Base-by-base conservation (phyloP, 2,888 invertebrate species). In the Tiliacea aurago region DNA sequence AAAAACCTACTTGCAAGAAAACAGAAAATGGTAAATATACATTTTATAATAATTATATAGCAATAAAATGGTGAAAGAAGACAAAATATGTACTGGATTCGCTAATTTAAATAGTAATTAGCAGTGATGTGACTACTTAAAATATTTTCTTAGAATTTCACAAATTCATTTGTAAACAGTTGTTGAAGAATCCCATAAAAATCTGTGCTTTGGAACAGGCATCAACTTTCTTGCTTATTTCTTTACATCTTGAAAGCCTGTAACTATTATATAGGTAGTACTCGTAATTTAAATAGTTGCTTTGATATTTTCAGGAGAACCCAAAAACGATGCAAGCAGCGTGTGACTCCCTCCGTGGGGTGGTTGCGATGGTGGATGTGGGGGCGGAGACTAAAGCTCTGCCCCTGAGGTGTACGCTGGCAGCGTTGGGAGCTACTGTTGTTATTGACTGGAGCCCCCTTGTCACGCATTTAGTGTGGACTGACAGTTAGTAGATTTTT, bases 391-490 rank as follows among this genome's bases (percentile, higher is more conserved):
- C 84, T 4, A 88, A 90, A 0, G 95, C 95, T 0, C 77, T 95
- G 23, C 92, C 95, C 0, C 87, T 96, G 0, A 81, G 95, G 33
- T 95, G 95, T 18, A 94, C 94, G 0, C 86, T 96, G 15, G 79
- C 90, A 1, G 95, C 95, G 0, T 86, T 96, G 0, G 96, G 96
- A 0, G 95, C 96, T 0, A 88, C 93, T 0, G 94, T 96, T 0
- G 89, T 92, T 72, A 92, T 92, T 0, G 47, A 85, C 0, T 96
- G 96, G 95, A 94, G 89, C 66, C 94, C 95, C 0, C 89, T 95
- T 0, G 94, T 96, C 45, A 96, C 96, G 0, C 96, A 96, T 83
- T 86, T 96, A 0, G 84, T 96, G 0, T 96, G 96, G 96, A 87
- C 92, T 9, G 90, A 95, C 71, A 94, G 96, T 95, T 76, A 80